phyloP scores from a whole-genome alignment of 2,888 invertebrate genomes.

The Drosophila paranaensis region DNA sequence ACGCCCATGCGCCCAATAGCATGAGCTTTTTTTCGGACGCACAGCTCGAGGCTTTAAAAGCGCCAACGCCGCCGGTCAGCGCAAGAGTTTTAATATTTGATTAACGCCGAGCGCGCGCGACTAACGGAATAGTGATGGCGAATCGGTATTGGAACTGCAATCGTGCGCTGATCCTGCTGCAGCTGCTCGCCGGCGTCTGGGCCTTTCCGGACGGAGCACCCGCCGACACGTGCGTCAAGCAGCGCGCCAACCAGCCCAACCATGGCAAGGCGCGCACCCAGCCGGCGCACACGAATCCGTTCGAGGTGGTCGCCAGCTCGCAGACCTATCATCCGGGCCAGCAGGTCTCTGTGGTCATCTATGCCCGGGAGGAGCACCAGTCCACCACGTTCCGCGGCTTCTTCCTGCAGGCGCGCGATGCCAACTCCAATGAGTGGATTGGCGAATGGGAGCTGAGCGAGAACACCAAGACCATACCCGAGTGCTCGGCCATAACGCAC shows the following conservation, averaged over 20 bases:
- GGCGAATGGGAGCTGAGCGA: conserved; percentile 90
- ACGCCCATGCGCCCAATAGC: conserved; percentile 55
- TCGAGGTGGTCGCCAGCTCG: conserved; percentile 88
- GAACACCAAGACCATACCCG: conserved; percentile 91
- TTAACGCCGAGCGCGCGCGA: conserved; percentile 61
- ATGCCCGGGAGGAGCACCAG: conserved; percentile 64
- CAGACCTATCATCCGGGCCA: conserved; percentile 89
- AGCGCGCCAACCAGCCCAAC: conserved; percentile 90
- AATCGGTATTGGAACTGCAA: conserved; percentile 34
- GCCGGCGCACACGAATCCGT: conserved; percentile 88
- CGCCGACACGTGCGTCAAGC: conserved; percentile 92
- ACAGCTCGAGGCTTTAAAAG: conserved; percentile 67
- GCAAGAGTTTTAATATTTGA: conserved; percentile 71
- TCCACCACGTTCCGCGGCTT: conserved; percentile 90
- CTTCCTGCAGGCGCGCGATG: conserved; percentile 92
- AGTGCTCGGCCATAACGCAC: conserved; percentile 92
- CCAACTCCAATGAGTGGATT: conserved; percentile 90
- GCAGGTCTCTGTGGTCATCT: conserved; percentile 86
- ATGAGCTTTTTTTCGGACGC: conserved; percentile 45
- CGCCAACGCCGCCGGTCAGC: conserved; percentile 61
- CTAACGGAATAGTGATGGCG: conserved; percentile 27
- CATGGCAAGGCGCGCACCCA: conserved; percentile 91
- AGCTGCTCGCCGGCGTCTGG: conserved; percentile 57
- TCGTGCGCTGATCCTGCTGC: conserved; percentile 75
- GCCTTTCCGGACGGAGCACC: conserved; percentile 93